Percentiles rank a stretch among this genome's conserved stretches.
Conservation (phyloP, 2,113 vertebrate species). For the Hiodon tergisus region DNA sequence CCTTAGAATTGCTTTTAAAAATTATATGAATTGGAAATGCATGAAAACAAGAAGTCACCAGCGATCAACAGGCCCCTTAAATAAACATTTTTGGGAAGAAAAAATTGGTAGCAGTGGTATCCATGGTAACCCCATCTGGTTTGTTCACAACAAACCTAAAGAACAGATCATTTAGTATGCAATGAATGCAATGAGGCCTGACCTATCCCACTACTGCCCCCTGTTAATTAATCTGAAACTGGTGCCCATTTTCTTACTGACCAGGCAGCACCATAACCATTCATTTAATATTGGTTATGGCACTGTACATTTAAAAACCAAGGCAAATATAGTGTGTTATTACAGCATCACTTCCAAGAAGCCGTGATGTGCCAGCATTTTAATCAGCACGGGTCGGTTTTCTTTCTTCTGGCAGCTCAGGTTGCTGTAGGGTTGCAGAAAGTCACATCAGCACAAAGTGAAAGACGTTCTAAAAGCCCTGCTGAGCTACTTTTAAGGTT, state of each 20-base stretch:
- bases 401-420: not conserved
- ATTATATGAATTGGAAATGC: constrained; percentile 13
- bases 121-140: constrained; percentile 10
- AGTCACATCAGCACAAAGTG: not conserved
- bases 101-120: constrained; percentile 18
- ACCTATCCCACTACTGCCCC: too few species aligned
- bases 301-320: constrained; percentile 31
- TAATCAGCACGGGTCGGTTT: constrained; percentile 1
- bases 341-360: constrained; percentile 30
- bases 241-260: too few species aligned
- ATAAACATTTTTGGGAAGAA: constrained; percentile 13
- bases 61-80: constrained; percentile 4
- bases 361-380: constrained; percentile 14
- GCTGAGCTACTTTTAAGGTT: not conserved
- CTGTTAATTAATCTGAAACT: too few species aligned
- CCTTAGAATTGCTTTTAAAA: constrained; percentile 6
- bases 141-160: too few species aligned
- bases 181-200: too few species aligned
- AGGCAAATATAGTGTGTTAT: constrained; percentile 32
- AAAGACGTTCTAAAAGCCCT: not conserved
- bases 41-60: not conserved
- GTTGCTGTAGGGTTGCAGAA: not conserved
- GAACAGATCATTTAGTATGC: too few species aligned
- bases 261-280: too few species aligned
- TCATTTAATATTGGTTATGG: too few species aligned